Conservation (phyloP, 2,113 vertebrate genomes). For the Mohoua ochrocephala region DNA sequence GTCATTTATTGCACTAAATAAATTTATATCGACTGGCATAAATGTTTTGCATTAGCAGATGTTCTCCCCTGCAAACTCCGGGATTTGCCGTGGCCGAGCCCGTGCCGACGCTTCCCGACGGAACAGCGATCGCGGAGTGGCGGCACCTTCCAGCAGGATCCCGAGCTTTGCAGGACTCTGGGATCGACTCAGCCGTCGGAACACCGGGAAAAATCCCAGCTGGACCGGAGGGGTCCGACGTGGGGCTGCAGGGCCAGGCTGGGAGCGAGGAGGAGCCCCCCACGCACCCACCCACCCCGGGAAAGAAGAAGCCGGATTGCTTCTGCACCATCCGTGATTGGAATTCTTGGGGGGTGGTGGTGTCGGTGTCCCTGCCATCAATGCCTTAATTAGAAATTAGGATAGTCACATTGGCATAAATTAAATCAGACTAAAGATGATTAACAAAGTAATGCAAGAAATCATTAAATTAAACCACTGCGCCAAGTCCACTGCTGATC, state of each 20-base stretch:
- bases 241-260: neutral
- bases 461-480: slow-evolving; percentile 81
- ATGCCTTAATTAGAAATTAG: slow-evolving; percentile 80
- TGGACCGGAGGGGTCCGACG: fast-evolving
- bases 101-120: fast-evolving
- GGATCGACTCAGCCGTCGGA: neutral
- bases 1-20: slow-evolving; percentile 75
- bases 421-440: slow-evolving; percentile 81
- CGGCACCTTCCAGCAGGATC: neutral
- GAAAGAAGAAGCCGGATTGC: neutral
- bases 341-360: slow-evolving; percentile 23
- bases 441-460: slow-evolving; percentile 83
- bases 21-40: slow-evolving; percentile 73
- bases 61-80: slow-evolving; percentile 31
- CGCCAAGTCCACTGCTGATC: slow-evolving; percentile 77
- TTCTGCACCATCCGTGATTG: slow-evolving; percentile 14
- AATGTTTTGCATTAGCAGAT: slow-evolving; percentile 64
- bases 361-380: slow-evolving; percentile 54
- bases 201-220: fast-evolving
- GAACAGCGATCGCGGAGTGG: neutral
- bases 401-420: slow-evolving; percentile 77
- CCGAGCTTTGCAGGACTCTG: neutral
- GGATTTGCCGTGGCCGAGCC: neutral
- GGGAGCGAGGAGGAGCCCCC: neutral
- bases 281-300: fast-evolving